Evolutionary conservation across 2,113 vertebrate species (phyloP).

Genomic region (Elaphurus davidianus): DNA sequence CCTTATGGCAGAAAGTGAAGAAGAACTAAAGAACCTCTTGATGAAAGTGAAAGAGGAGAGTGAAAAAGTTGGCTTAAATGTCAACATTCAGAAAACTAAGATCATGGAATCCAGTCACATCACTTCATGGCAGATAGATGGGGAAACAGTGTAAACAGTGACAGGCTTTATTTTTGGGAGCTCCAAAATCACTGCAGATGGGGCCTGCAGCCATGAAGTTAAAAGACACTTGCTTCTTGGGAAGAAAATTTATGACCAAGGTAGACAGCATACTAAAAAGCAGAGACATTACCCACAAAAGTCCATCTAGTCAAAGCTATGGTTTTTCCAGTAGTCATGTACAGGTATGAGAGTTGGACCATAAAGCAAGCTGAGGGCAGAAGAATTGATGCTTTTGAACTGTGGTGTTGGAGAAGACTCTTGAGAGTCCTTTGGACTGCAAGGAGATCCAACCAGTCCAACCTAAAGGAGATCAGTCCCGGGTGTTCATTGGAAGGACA

Average conservation of each 20-base stretch:
- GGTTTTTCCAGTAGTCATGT: background rate
- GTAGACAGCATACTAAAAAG: background rate
- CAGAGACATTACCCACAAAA: background rate
- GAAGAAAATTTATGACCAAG: background rate
- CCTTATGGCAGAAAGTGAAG: background rate
- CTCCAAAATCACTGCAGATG: no score
- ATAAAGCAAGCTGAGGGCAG: background rate
- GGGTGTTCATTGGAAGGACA: no score
- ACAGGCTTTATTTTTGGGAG: no score
- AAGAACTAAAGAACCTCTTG: background rate
- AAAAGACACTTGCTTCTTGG: no score
- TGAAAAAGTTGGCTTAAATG: background rate
- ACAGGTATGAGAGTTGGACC: background rate
- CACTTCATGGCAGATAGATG: no score
- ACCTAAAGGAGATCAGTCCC: no score
- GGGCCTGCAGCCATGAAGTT: no score
- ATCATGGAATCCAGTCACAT: no score
- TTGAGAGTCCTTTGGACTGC: no score
- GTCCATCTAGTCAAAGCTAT: background rate
- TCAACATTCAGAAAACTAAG: background rate
- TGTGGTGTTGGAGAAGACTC: no score
- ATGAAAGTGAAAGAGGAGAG: background rate
- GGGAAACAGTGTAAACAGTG: no score
- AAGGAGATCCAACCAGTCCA: no score
- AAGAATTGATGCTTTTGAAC: background rate